Conservation (phyloP, 2,797 vertebrate species). For the Chanos chanos region DNA sequence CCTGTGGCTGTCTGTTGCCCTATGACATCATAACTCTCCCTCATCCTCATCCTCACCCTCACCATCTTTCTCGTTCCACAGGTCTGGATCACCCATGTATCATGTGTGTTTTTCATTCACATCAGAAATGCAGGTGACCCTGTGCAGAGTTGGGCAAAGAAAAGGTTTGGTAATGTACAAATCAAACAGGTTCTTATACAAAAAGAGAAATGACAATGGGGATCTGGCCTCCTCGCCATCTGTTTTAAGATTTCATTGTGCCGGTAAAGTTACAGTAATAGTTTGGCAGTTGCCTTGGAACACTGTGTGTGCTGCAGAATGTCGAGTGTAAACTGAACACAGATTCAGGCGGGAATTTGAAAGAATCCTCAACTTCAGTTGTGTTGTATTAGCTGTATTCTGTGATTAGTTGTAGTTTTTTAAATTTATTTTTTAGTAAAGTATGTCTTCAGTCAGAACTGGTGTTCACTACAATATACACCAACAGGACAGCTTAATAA, state of each 20-base stretch:
- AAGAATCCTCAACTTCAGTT: constrained; percentile 19
- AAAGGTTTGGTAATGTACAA: too few relatives aligned
- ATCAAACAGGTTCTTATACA: not conserved
- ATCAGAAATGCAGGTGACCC: too few relatives aligned
- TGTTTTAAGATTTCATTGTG: not conserved
- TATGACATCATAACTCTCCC: too few relatives aligned
- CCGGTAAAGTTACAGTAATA: constrained; percentile 13
- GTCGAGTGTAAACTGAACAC: constrained; percentile 22
- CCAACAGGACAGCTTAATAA: constrained; percentile 33
- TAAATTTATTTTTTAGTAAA: not conserved
- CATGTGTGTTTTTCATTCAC: too few relatives aligned
- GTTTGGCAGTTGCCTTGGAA: constrained; percentile 15
- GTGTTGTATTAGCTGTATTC: constrained; percentile 1
- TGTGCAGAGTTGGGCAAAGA: too few relatives aligned
- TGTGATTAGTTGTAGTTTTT: not conserved
- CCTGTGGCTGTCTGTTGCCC: too few relatives aligned
- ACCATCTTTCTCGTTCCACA: too few relatives aligned
- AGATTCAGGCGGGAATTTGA: constrained; percentile 13
- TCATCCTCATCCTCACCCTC: too few relatives aligned
- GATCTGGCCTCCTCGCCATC: not conserved
- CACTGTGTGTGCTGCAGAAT: constrained; percentile 8
- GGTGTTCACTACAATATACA: constrained; percentile 20
- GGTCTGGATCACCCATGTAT: too few relatives aligned
- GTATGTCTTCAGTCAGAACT: constrained; percentile 8
- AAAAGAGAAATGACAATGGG: not conserved